Conservation (phyloP, 2,888 invertebrate species). For the Coelogynopora nodosa region DNA sequence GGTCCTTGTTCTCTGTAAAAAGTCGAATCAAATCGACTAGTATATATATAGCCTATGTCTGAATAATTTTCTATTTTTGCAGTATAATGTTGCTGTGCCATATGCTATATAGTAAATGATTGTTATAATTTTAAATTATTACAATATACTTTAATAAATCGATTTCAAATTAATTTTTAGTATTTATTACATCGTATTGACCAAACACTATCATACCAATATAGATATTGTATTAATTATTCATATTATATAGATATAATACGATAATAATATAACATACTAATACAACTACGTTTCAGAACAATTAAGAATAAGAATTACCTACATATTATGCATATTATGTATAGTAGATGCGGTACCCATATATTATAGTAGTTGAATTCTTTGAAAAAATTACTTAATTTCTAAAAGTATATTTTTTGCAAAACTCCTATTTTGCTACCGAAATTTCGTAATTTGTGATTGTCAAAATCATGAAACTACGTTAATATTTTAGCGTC, state of each 20-base stretch:
- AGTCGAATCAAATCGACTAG: background rate
- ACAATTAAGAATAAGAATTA: background rate
- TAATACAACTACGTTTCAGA: no score
- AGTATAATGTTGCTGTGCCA: background rate
- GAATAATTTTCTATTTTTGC: background rate
- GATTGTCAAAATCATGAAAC: conserved; percentile 18
- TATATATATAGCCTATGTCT: background rate
- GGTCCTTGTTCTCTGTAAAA: no score
- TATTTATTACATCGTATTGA: no score
- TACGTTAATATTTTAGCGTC: conserved; percentile 8
- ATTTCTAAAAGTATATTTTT: conserved; percentile 15
- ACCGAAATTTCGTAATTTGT: conserved; percentile 22
- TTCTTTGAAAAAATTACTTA: conserved; percentile 9
- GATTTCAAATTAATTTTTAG: conserved; percentile 22
- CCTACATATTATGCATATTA: background rate
- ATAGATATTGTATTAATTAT: no score
- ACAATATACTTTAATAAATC: conserved; percentile 22
- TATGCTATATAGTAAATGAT: background rate
- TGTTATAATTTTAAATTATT: conserved; percentile 27
- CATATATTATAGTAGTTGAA: background rate
- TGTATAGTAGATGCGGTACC: background rate
- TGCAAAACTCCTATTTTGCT: conserved; percentile 10
- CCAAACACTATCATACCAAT: no score
- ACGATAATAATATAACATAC: no score
- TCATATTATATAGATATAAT: no score